Percentiles rank a stretch among this genome's conserved stretches.
These are phyloP conservation scores for Acanthisitta chloris DNA, from an alignment of 2,113 vertebrate genomes.

Conservation along the genomic window DNA sequence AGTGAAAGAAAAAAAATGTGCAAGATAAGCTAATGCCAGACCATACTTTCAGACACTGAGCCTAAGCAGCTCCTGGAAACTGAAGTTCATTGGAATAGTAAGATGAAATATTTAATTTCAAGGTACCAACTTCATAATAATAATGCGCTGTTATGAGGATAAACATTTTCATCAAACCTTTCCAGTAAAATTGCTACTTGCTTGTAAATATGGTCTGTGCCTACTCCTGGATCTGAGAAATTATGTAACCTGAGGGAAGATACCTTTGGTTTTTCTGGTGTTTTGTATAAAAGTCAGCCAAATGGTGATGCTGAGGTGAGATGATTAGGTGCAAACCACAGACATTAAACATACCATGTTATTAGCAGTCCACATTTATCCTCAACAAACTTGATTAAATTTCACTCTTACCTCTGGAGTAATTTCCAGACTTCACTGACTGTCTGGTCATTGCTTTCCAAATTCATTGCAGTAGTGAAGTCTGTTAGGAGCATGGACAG, in stretches of 20 bases:
- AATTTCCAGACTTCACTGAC: neutral
- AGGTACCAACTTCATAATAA: neutral
- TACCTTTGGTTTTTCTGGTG: neutral
- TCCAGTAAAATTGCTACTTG: neutral
- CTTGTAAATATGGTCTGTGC: neutral
- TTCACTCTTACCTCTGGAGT: neutral
- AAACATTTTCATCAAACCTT: neutral
- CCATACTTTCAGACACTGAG: neutral
- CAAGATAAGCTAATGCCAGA: neutral
- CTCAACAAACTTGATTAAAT: neutral
- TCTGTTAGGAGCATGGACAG: neutral
- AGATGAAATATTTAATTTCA: neutral
- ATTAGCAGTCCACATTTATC: neutral
- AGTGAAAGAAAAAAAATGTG: neutral
- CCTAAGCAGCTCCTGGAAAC: neutral
- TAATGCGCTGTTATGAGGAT: neutral
- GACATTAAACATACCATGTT: neutral
- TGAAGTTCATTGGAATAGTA: neutral
- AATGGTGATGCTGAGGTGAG: neutral
- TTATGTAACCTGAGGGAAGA: neutral
- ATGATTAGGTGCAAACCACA: neutral
- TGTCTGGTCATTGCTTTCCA: neutral
- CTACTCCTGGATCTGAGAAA: neutral
- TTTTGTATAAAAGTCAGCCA: neutral
- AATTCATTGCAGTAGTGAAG: neutral